Base-by-base conservation (phyloP, 2,113 vertebrate species). In the Lutjanus erythropterus region DNA sequence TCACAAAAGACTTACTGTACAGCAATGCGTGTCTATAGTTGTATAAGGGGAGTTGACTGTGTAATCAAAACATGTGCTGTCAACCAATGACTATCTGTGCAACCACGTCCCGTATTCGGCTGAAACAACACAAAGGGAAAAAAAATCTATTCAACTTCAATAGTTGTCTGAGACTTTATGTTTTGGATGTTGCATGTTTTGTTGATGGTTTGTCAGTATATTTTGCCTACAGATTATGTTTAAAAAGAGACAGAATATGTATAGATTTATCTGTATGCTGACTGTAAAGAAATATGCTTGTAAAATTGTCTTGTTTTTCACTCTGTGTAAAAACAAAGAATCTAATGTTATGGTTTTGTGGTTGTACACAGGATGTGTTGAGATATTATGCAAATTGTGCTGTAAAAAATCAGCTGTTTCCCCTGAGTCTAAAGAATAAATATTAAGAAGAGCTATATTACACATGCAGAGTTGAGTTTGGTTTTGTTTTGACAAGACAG, bases 171-270 rank as follows among this genome's bases (percentile, higher is more conserved):
- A 95, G 93, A 96, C 94, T 94, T 94, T 94, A 94, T 96, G 96
- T 98, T 97, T 87, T 97, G 96, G 95, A 95, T 96, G 96, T 99
- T 97, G 98, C 98, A 99, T 99, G 98, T 96, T 88, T 91, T 94
- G 94, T 93, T 96, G 96, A 96, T 96, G 94, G 95, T 96, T 95
- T 95, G 93, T 96, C 95, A 87, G 93, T 95, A 92, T 81, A 87
- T 95, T 96, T 95, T 95, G 85, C 88, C 92, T 94, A 90, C 83
- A 88, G 91, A 95, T 95, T 95, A 90, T 91, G 93, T 94, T 94
- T 89, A 72, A 95, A 96, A 95, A 95, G 92, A 94, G 87, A 85
- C 71, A 89, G 89, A 95, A 92, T 81, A 93, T 96, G 94, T 96
- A 96, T 94, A 97, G 94, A 96, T 84, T 89, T 92, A 93, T 94